Base-by-base conservation (phyloP, 2,888 invertebrate species). In the Ennomos fuscantarius region DNA sequence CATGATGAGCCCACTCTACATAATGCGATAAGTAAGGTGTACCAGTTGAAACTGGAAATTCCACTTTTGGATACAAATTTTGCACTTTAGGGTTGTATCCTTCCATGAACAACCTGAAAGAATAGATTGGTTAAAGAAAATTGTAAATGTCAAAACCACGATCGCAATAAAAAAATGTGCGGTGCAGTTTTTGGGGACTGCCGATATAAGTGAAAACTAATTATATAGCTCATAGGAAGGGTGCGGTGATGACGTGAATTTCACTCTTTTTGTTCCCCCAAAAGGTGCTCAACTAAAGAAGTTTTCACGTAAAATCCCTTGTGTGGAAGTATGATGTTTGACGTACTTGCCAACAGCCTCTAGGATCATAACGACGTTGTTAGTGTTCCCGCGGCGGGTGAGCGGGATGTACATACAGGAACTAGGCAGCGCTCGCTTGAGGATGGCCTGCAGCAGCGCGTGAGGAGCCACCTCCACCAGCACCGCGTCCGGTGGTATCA, bases 381-480 rank as follows among this genome's bases (percentile, higher is more conserved):
- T 94, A 2, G 89, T 87, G 65, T 94, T 93, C 5, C 93, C 94
- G 44, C 96, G 93, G 69, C 95, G 94, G 62, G 97, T 96, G 15
- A 97, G 86, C 0, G 96, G 93, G 40, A 97, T 91, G 74, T 96
- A 95, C 5, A 89, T 92, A 62, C 95, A 94, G 13, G 93, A 93
- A 2, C 93, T 73, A 15, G 88, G 84, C 31, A 97, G 82, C 0
- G 96, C 95, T 47, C 96, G 92, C 74, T 95, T 95, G 11, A 98
- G 72, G 37, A 80, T 79, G 9, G 80, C 78, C 51, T 97, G 97
- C 55, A 98, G 92, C 15, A 98, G 91, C 15, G 96, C 95, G 75
- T 98, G 97, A 0, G 98, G 97, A 0, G 97, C 97, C 62, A 98
- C 94, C 84, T 98, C 98, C 60, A 98, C 94, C 13, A 95, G 93